A percentile compares a stretch with the other conserved stretches of the same genome.
phyloP scores from a whole-genome alignment of 2,113 vertebrate genomes.

The Calyptomena viridis region DNA sequence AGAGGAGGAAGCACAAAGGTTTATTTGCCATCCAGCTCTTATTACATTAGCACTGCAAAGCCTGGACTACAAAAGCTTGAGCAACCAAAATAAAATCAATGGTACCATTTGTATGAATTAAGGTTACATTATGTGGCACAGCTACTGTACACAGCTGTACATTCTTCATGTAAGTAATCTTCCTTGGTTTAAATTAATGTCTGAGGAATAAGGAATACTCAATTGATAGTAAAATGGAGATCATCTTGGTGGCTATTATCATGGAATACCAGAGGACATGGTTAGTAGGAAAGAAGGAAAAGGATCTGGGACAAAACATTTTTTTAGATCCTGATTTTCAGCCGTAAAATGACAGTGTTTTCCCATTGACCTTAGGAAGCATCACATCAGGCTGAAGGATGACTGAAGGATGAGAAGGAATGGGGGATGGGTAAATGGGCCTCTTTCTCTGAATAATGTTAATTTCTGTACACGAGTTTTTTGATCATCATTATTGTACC shows the following conservation, averaged over 20 bases:
- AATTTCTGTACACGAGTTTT: background rate
- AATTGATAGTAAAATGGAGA: background rate
- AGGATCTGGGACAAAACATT: background rate
- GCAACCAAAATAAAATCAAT: slow-evolving; percentile 38
- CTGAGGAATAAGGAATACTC: background rate
- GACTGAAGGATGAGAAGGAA: background rate
- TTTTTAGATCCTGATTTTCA: background rate
- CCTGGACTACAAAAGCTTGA: slow-evolving; percentile 8
- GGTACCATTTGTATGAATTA: slow-evolving; percentile 33
- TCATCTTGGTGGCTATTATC: background rate
- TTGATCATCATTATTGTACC: background rate
- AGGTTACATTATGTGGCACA: background rate
- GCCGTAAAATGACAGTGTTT: background rate
- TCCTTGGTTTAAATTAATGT: background rate
- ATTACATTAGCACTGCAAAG: slow-evolving; percentile 7
- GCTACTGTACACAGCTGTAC: background rate
- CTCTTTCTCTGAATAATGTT: background rate
- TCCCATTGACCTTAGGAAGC: background rate
- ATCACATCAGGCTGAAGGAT: background rate
- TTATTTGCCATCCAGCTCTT: background rate
- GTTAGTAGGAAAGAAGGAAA: background rate
- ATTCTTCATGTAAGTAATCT: background rate
- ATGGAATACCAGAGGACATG: background rate
- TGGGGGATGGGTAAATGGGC: background rate
- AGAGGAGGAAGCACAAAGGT: background rate